Evolutionary conservation across 1,140 invertebrate genomes (phyloP).

Genomic region (Sinella curviseta): DNA sequence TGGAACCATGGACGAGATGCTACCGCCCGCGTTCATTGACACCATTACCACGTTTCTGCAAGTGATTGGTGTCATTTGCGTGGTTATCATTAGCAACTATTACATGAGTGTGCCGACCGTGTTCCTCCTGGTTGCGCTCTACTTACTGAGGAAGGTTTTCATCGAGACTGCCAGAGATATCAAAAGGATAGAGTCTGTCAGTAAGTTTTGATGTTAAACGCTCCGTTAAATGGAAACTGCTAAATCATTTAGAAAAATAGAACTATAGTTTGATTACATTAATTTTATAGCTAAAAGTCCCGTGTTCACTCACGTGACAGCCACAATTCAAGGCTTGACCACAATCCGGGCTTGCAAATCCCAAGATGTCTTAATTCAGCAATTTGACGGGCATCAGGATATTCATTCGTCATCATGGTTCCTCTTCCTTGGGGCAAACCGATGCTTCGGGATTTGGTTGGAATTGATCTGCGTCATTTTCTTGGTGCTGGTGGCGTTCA

Average conservation of each 20-base stretch:
- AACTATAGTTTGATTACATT: background rate
- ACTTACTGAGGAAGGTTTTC: constrained; percentile 50
- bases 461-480: constrained; percentile 74
- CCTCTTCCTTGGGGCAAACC: constrained; percentile 65
- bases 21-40: constrained; percentile 20
- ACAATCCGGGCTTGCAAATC: constrained; percentile 60
- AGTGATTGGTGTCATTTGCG: constrained; percentile 2
- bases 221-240: background rate
- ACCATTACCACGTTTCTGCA: constrained; percentile 11
- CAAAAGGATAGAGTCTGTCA: constrained; percentile 61
- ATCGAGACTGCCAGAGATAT: constrained; percentile 41
- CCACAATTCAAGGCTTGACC: constrained; percentile 59
- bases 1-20: constrained; percentile 62
- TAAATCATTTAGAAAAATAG: background rate
- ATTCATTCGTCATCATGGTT: constrained; percentile 68
- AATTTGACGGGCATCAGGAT: constrained; percentile 52
- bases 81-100: constrained; percentile 17
- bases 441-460: constrained; percentile 70
- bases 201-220: constrained; percentile 20
- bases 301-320: constrained; percentile 61
- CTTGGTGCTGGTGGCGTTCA: constrained; percentile 63
- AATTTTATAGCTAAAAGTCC: constrained; percentile 59
- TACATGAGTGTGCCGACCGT: constrained; percentile 13
- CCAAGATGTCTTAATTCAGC: constrained; percentile 58
- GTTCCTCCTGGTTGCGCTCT: constrained; percentile 29